Evolutionary conservation across 1,140 invertebrate genomes (phyloP), one percentile per base, ranked within the genome.

Genomic region (Solenopsis fugax): DNA sequence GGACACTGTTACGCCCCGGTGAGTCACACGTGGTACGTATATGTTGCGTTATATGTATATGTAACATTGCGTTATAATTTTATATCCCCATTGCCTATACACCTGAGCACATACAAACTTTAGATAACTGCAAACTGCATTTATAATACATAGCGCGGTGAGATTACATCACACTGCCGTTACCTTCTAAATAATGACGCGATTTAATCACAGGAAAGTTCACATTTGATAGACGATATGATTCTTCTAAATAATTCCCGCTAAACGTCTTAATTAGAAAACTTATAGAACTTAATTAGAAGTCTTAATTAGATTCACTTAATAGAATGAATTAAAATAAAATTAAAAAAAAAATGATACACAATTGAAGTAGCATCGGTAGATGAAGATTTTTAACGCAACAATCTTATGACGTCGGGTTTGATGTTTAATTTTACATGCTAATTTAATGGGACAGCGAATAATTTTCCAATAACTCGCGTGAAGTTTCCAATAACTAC

Each of bases 401-500:
- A 77, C 12, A 60, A 62, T 77, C 16, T 29, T 12, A 45, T 76
- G n/a, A 45, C 41, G 56, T 45, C 16, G 37, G 16, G 24, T 50
- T 58, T 78, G 24, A 45, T 78, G 16, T 64, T 71, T 54, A 71
- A 81, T 56, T 81, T 81, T 71, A 54, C 48, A n/a, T 81, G n/a
- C 6, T 54, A 81, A 71, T 81, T 80, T 71, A 81, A 81, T 81
- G 64, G 45, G 21, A 48, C 21, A 24, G 21, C 21, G 67, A 81
- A 81, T 81, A 69, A 69, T 69, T 81, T 81, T 81, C 77, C 77
- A 71, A 81, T 81, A 81, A 81, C 67, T 69, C 64, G n/a, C 64
- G 21, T 81, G 34, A 80, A 71, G 77, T 81, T 81, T 71, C 65
- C 77, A 69, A 81, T 81, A 81, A 71, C 50, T 81, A 71, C 16